Evolutionary conservation across 2,113 vertebrate genomes (phyloP).

Genomic region (Holacanthus passer): DNA sequence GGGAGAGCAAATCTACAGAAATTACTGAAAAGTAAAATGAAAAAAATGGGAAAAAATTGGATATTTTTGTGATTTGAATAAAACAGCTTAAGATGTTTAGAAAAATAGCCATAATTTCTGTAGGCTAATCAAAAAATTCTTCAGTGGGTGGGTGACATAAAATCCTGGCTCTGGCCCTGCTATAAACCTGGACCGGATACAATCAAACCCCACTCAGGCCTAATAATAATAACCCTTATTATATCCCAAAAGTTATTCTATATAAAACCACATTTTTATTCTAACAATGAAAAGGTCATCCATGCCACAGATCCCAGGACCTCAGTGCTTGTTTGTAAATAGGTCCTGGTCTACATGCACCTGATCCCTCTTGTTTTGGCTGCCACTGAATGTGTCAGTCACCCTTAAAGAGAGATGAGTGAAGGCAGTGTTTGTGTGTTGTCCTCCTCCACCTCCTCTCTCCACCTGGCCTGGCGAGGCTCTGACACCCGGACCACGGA

Average conservation of each 20-base stretch:
- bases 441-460: conserved; percentile 26
- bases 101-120: background rate
- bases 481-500: conserved; percentile 60
- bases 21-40: background rate
- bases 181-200: too few species aligned
- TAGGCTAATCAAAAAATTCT: background rate
- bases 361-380: conserved; percentile 63
- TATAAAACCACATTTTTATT: background rate
- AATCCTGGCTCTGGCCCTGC: background rate
- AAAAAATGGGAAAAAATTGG: too few species aligned
- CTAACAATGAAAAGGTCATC: background rate
- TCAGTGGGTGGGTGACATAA: background rate
- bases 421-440: conserved; percentile 58
- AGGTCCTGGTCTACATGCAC: conserved; percentile 20
- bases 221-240: background rate
- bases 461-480: conserved; percentile 56
- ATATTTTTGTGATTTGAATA: too few species aligned
- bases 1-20: background rate
- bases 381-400: conserved; percentile 48
- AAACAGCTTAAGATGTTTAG: too few species aligned
- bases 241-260: background rate
- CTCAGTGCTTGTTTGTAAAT: conserved; percentile 48
- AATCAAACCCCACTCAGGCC: background rate
- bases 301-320: background rate
- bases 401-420: conserved; percentile 49